A percentile compares a stretch with the other conserved stretches of the same genome.
Evolutionary conservation across 2,113 vertebrate species (phyloP).

Genomic region (human): DNA sequence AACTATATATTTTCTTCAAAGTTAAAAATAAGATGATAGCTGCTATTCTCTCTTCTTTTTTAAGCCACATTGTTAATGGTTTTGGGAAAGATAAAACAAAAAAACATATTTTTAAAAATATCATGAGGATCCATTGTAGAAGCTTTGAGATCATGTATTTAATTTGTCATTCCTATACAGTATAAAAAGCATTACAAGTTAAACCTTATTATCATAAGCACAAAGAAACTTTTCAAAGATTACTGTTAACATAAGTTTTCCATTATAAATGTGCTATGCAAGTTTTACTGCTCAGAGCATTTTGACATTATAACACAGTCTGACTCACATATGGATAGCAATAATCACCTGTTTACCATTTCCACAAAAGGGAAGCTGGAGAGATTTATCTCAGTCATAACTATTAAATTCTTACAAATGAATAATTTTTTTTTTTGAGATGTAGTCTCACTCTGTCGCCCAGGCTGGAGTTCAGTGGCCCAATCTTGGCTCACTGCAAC

Average conservation of each 20-base stretch:
- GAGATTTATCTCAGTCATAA: background rate
- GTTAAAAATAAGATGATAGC: background rate
- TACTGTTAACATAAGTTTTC: background rate
- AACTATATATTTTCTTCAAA: background rate
- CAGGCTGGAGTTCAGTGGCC: no score
- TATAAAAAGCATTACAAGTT: background rate
- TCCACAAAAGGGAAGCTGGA: background rate
- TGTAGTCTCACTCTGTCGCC: no score
- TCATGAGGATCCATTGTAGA: background rate
- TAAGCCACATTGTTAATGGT: background rate
- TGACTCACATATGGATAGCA: background rate
- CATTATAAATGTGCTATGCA: background rate
- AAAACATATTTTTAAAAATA: background rate
- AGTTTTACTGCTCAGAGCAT: background rate
- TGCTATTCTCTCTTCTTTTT: background rate
- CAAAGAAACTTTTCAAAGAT: background rate
- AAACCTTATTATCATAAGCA: background rate
- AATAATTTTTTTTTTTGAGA: background rate
- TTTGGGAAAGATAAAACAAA: background rate
- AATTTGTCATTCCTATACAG: background rate
- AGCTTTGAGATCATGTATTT: background rate
- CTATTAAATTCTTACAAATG: background rate
- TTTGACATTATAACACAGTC: background rate
- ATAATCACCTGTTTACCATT: background rate
- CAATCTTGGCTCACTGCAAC: no score